Base-by-base conservation (phyloP, 2,888 invertebrate species). In the Nomada fabriciana region DNA sequence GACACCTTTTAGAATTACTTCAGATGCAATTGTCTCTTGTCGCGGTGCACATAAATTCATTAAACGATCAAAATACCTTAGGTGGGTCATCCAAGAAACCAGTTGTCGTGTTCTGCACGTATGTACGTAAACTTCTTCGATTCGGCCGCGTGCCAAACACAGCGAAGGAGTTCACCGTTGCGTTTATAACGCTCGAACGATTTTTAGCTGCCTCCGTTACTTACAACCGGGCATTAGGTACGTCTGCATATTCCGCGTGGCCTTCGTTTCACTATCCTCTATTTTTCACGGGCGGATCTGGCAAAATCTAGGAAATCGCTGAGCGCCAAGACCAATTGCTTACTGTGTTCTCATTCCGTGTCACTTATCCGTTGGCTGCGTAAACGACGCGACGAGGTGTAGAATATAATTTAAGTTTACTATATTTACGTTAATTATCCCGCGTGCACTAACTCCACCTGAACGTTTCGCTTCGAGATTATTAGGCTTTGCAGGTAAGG, bases 111-210 rank as follows among this genome's bases (percentile, higher is more conserved):
- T 73, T 60, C 13, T 20, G 11, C 53, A 20, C 50, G 15, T 29
- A 25, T 13, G 3, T 20, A 36, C 25, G 10, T 42, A 25, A n/a
- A 52, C 20, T 69, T 63, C 25, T 71, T 63, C 53, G 43, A 81
- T 71, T 76, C 69, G 77, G 73, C 69, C n/a, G 15, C 10, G 9
- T 67, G 86, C 82, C 86, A 84, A 72, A 63, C 55, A 63, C 59
- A 64, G 52, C 18, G 69, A 84, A 74, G 29, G 64, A 80, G 74
- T 50, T 2, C 61, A 20, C 23, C 53, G 15, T 36, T 52, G 60
- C 76, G 53, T 82, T 84, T 82, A 74, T 68, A 47, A 47, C 47
- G 15, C 64, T 68, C 80, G 82, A 63, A 59, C 36, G 60, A 76
- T 70, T 77, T 75, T 72, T 50, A 61, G 7, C 60, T 47, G 47